Evolutionary conservation across 2,113 vertebrate genomes (phyloP), one percentile per base, ranked within the genome.

Genomic region (Columba janthina): DNA sequence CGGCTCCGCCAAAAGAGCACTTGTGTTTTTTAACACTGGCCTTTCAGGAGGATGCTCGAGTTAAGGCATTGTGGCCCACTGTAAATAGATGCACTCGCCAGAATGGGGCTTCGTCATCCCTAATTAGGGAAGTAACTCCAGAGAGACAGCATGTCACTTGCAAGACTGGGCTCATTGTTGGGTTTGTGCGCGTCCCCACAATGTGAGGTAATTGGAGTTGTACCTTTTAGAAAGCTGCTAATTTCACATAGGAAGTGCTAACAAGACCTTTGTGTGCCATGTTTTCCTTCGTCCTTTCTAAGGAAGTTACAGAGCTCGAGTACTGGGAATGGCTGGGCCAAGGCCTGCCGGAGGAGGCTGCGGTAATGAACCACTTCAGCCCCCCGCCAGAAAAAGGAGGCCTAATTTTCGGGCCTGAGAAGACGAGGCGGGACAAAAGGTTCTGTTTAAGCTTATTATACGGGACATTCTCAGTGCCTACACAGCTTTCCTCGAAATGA

Each of bases 361-460:
- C 98, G 95, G 99, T 99, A 99, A 99, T 99, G 99, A 99, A 99
- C 99, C 99, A 99, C 99, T 99, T 99, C 99, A 99, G 98, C 98
- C 98, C 97, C 98, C 98, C 97, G 99, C 98, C 98, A 99, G 98
- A 98, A 98, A 98, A 98, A 98, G 98, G 98, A 99, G 99, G 98
- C 98, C 99, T 99, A 99, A 99, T 99, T 99, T 99, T 98, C 98
- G 98, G 98, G 98, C 98, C 98, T 98, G 98, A 99, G 99, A 99
- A 99, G 98, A 99, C 98, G 98, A 98, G 98, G 98, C 98, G 81
- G 97, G 98, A 99, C 99, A 99, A 99, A 99, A 99, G 99, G 99
- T 99, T 99, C 98, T 98, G 99, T 99, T 99, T 99, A 99, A 99
- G 99, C 98, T 99, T 99, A 98, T 99, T 99, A 99, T 99, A 99